phyloP scores from a whole-genome alignment of 2,113 vertebrate genomes.

The Steatornis caripensis region DNA sequence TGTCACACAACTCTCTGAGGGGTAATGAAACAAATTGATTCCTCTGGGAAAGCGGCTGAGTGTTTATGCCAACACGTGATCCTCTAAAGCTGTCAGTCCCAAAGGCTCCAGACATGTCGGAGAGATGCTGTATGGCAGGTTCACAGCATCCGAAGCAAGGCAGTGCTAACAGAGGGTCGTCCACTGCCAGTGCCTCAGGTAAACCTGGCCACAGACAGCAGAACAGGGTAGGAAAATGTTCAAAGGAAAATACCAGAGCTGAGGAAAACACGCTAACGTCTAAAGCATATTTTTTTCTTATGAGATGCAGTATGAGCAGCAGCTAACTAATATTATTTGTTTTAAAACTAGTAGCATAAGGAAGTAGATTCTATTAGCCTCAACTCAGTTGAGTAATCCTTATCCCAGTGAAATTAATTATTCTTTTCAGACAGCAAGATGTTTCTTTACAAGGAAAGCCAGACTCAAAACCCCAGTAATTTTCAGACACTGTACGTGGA shows the following conservation, averaged over 20 bases:
- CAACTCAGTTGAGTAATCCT: not conserved
- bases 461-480: not conserved
- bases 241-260: not conserved
- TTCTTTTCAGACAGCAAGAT: not conserved
- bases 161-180: not conserved
- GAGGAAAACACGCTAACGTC: not conserved
- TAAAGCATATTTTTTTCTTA: not conserved
- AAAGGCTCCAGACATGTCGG: not conserved
- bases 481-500: not conserved
- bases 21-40: not conserved
- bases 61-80: not conserved
- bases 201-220: not conserved
- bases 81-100: not conserved
- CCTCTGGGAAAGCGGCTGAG: not conserved
- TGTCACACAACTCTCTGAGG: not conserved
- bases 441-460: not conserved
- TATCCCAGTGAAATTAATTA: not conserved
- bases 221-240: not conserved
- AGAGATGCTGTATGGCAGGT: not conserved
- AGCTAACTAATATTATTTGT: not conserved
- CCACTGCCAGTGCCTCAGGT: fast-evolving
- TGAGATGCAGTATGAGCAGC: not conserved
- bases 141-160: not conserved
- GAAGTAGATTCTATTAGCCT: not conserved
- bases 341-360: not conserved